Base-by-base conservation (phyloP, 2,113 vertebrate species). In the Sakesphorus luctuosus region DNA sequence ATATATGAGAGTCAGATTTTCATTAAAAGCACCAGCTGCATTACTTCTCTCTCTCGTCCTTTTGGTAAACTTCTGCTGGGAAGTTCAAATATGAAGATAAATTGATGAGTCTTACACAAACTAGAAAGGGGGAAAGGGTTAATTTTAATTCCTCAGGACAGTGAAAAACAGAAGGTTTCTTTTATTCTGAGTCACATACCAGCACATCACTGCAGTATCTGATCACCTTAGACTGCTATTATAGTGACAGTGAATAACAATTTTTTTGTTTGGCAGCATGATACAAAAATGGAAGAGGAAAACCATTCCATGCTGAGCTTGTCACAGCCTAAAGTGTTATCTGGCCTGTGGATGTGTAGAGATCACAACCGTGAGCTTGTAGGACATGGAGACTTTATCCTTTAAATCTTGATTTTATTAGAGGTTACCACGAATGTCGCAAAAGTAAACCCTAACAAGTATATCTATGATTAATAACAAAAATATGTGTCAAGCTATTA, bases 341-440 rank as follows among this genome's bases (percentile, higher is more conserved):
- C 38, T 72, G 43, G 7, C 12, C 47, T 59, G 24, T 5, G 5
- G 15, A 11, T 67, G 29, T 18, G 21, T 56, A 62, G 40, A 72
- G 21, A 44, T 76, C 3, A 1, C 31, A 79, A 0, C 43, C 67
- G 14, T 56, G 55, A 8, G 11, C 61, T 90, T 0, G 0, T 10
- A 69, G 33, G 49, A 28, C 10, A 33, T 3, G 1, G 47, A 63
- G 24, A 7, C 17, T 50, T 76, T 65, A 26, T 61, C 10, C 44
- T 87, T 81, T 84, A 56, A 61, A 56, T 47, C 33, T 73, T 36
- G 73, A 17, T 20, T 44, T 72, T 56, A 47, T 49, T 75, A 47
- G 18, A 36, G 63, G 12, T 90, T 85, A 25, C 9, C 25, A 65
- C 21, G 59, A 71, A 29, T 53, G 56, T 28, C 21, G 53, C 49